A percentile compares a stretch with the other conserved stretches of the same genome.
These are phyloP conservation scores for Idaea aversata DNA, from an alignment of 2,888 invertebrate species.

Conservation along the genomic window DNA sequence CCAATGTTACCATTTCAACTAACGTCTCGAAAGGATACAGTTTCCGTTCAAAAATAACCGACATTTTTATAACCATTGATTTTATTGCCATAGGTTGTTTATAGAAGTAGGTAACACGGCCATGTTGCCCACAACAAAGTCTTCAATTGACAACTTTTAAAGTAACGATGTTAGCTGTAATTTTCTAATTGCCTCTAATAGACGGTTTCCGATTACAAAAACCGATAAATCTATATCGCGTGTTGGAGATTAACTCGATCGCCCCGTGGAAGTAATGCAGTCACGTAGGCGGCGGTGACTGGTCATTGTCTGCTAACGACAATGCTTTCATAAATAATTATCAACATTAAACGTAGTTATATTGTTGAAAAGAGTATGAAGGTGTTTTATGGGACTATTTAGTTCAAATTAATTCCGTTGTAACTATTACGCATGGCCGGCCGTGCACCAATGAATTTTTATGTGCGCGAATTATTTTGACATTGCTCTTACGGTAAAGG, in stretches of 20 bases:
- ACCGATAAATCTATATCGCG: slow-evolving; percentile 31
- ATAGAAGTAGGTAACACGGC: slow-evolving; percentile 13
- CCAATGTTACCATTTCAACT: background rate
- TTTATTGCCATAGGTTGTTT: background rate
- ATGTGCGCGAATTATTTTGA: too few species aligned
- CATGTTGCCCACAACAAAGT: slow-evolving; percentile 8
- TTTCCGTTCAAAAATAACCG: background rate
- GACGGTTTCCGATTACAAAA: slow-evolving; percentile 30
- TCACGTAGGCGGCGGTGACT: slow-evolving; percentile 41
- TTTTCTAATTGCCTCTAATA: slow-evolving; percentile 31
- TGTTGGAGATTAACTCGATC: slow-evolving; percentile 24
- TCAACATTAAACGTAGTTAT: slow-evolving; percentile 31
- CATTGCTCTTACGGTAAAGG: too few species aligned
- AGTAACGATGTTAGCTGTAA: slow-evolving; percentile 25
- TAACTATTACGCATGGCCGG: too few species aligned
- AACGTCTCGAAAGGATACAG: background rate
- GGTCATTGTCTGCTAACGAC: slow-evolving; percentile 57
- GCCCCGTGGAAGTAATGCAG: slow-evolving; percentile 22
- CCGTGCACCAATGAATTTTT: too few species aligned
- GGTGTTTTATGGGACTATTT: background rate
- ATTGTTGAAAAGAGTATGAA: slow-evolving; percentile 16
- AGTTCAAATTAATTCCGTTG: too few species aligned
- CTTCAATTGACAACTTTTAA: slow-evolving; percentile 23
- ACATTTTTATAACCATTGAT: background rate
- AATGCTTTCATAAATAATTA: slow-evolving; percentile 58